Base-by-base conservation (phyloP, 2,113 vertebrate genomes). In the Zonotrichia leucophrys region DNA sequence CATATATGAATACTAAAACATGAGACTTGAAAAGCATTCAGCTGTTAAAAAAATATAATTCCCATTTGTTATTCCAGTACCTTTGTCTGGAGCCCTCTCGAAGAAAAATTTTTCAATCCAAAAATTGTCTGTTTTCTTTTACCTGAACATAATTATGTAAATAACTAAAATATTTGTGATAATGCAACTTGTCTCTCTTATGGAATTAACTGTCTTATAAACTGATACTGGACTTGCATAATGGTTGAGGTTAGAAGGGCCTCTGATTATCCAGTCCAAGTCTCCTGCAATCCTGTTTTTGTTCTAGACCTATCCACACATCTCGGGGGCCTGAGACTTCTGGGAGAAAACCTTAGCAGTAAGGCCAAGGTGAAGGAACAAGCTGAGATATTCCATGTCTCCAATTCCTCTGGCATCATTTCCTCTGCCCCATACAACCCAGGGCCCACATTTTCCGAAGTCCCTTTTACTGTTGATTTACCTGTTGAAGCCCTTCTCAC, bases 261-360 rank as follows among this genome's bases (percentile, higher is more conserved):
- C 23, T 42, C 41, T 66, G 35, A 41, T 53, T 25, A 14, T 17
- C 9, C 56, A 56, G n/a, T 19, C 15, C 22, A 42, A 9, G 11
- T 10, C 6, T 64, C 9, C 35, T 41, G 12, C 11, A 83, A 22
- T 7, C 47, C 17, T 50, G 12, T 37, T 30, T 66, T 79, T 56
- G 23, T 5, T 56, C 20, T 9, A 35, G 27, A 60, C 14, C 15
- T 56, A 9, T 5, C 19, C 5, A 31, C 10, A 4, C 0, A 1
- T 23, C 42, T 31, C 3, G 2, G 7, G 9, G 5, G 1, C 11
- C 27, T 75, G 37, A 10, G 15, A 42, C 27, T 47, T 44, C 47
- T 58, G n/a, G 19, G 12, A 27, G 12, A 5, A 76, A 67, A 62
- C 31, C 4, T 39, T 72, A 46, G 8, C 10, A 35, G 3, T 8